Evolutionary conservation across 2,113 vertebrate genomes (phyloP).

Genomic region (Nycticebus coucang): DNA sequence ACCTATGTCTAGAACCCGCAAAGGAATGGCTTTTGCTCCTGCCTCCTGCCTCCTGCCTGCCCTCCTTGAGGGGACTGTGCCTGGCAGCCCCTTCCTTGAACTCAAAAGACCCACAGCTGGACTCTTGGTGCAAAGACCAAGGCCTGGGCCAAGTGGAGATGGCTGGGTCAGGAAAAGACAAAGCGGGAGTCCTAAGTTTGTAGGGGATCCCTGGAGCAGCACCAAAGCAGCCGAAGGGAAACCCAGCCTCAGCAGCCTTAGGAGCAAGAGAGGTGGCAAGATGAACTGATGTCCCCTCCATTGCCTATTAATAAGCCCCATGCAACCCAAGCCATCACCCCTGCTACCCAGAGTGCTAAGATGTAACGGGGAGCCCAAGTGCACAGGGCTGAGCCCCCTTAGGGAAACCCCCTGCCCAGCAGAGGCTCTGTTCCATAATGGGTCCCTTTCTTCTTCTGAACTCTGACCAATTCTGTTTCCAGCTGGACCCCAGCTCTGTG

Average conservation of each 20-base stretch:
- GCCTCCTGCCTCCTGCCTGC: neutral
- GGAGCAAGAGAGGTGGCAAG: constrained; percentile 46
- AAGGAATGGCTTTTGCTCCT: neutral
- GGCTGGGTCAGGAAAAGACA: neutral
- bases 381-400: neutral
- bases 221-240: neutral
- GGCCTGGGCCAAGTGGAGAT: too few relatives aligned
- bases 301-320: constrained; percentile 67
- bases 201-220: neutral
- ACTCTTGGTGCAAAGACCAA: neutral
- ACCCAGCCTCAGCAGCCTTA: constrained; percentile 24
- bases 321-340: constrained; percentile 58
- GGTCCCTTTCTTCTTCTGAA: neutral
- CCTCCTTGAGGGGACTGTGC: neutral
- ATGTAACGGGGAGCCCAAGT: neutral
- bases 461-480: neutral
- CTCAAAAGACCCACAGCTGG: neutral
- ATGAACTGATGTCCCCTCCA: constrained; percentile 42
- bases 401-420: neutral
- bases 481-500: neutral
- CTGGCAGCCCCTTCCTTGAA: neutral
- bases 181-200: neutral
- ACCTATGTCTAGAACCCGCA: neutral
- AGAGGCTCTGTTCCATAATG: neutral
- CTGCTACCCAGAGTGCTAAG: constrained; percentile 52